Evolutionary conservation across 2,888 invertebrate species (phyloP).

Genomic region (Hylaea fasciaria): DNA sequence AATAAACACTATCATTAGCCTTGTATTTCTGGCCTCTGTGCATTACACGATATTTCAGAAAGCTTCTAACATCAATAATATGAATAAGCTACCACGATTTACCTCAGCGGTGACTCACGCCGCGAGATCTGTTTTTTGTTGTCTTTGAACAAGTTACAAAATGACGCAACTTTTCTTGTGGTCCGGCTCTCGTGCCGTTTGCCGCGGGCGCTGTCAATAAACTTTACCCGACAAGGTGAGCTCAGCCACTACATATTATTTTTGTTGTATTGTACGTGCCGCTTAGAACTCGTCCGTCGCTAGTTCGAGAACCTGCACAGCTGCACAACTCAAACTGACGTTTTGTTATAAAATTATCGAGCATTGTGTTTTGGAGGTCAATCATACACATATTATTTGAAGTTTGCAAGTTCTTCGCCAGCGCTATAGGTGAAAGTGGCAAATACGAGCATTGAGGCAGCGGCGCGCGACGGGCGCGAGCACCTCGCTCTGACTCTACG

Average conservation of each 20-base stretch:
- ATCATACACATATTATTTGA: slow-evolving; percentile 55
- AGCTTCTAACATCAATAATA: slow-evolving; percentile 12
- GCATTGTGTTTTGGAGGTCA: slow-evolving; percentile 62
- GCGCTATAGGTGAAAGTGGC: slow-evolving; percentile 81
- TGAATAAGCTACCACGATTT: slow-evolving; percentile 15
- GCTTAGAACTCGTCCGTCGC: slow-evolving; percentile 48
- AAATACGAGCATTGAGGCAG: slow-evolving; percentile 74
- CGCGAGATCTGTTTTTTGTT: slow-evolving; percentile 65
- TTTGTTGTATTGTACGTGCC: slow-evolving; percentile 63
- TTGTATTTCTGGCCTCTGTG: slow-evolving; percentile 12
- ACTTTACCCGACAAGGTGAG: slow-evolving; percentile 79
- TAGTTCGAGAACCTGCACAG: slow-evolving; percentile 54
- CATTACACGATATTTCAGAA: slow-evolving; percentile 20
- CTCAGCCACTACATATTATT: slow-evolving; percentile 52
- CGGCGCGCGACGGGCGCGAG: slow-evolving; percentile 81
- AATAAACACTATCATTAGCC: background rate
- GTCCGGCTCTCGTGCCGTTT: slow-evolving; percentile 56
- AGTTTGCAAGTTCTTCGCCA: slow-evolving; percentile 63
- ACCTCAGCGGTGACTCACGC: slow-evolving; percentile 37
- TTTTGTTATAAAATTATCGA: slow-evolving; percentile 33
- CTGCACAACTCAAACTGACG: slow-evolving; percentile 27
- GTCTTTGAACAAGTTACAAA: slow-evolving; percentile 59
- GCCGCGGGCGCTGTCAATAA: slow-evolving; percentile 81
- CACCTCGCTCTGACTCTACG: slow-evolving; percentile 70
- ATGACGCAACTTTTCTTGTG: slow-evolving; percentile 74